Evolutionary conservation across 1,140 invertebrate species (phyloP).

Genomic region (Phthorimaea operculella): DNA sequence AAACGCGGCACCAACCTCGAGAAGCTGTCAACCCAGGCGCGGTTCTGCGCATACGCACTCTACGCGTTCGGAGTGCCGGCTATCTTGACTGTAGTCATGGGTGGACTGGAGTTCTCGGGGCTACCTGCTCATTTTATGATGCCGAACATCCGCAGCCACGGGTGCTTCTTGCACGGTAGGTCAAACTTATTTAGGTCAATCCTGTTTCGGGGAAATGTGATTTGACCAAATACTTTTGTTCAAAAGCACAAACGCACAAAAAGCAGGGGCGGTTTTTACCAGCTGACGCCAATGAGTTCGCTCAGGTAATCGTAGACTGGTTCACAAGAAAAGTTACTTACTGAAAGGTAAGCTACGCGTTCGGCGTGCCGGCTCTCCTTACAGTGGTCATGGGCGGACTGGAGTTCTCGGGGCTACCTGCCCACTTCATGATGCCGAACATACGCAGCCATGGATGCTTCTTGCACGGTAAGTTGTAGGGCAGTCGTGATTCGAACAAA

Average conservation of each 20-base stretch:
- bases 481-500: neutral
- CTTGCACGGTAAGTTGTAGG: slow-evolving; percentile 30
- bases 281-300: no score
- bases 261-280: no score
- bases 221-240: no score
- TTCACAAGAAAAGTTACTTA: no score
- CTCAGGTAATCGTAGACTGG: no score
- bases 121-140: slow-evolving; percentile 32
- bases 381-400: slow-evolving; percentile 33
- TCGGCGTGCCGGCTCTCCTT: slow-evolving; percentile 36
- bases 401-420: slow-evolving; percentile 44
- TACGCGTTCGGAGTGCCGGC: slow-evolving; percentile 50
- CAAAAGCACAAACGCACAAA: no score
- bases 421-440: slow-evolving; percentile 32
- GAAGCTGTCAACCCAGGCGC: slow-evolving; percentile 28
- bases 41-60: slow-evolving; percentile 37
- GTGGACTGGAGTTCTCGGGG: slow-evolving; percentile 41
- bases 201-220: no score
- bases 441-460: slow-evolving; percentile 45
- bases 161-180: slow-evolving; percentile 51
- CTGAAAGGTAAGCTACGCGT: slow-evolving; percentile 29
- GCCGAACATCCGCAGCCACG: slow-evolving; percentile 35
- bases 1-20: slow-evolving; percentile 40
- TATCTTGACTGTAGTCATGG: slow-evolving; percentile 32
- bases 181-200: no score